A percentile compares a stretch with the other conserved stretches of the same genome.
Conservation (phyloP, 2,797 vertebrate species). For the Buceros bicornis region DNA sequence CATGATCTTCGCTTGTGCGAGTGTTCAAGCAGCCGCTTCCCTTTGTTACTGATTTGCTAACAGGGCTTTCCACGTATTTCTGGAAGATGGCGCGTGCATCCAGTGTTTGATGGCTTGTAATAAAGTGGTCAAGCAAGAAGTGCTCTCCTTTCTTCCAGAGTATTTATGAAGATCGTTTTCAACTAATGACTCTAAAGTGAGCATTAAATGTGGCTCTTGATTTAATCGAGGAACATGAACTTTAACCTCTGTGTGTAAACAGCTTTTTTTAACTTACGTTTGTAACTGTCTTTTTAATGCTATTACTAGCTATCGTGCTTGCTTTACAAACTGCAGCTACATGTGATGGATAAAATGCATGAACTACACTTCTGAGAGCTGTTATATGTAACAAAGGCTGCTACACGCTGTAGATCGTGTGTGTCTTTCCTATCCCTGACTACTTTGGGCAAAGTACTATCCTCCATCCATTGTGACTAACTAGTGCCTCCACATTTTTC, state of each 20-base stretch:
- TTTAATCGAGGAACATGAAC: conserved; percentile 1
- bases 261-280: not conserved
- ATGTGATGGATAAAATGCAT: not conserved
- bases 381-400: not conserved
- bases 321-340: conserved; percentile 2
- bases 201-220: not conserved
- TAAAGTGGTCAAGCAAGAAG: not conserved
- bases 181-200: not conserved
- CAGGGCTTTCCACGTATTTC: not conserved
- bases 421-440: not conserved
- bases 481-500: not conserved
- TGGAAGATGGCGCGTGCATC: not conserved
- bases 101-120: not conserved
- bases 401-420: not conserved
- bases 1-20: not conserved
- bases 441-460: not conserved
- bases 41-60: rapidly evolving
- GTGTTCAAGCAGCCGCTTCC: not conserved
- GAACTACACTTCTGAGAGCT: not conserved
- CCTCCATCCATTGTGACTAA: not conserved
- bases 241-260: not conserved
- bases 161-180: not conserved
- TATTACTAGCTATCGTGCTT: not conserved
- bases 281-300: not conserved
- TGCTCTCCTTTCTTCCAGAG: not conserved